Percentiles rank a stretch among this genome's conserved stretches.
Evolutionary conservation across 2,797 vertebrate genomes (phyloP).

Genomic region (Sebastes alutus): DNA sequence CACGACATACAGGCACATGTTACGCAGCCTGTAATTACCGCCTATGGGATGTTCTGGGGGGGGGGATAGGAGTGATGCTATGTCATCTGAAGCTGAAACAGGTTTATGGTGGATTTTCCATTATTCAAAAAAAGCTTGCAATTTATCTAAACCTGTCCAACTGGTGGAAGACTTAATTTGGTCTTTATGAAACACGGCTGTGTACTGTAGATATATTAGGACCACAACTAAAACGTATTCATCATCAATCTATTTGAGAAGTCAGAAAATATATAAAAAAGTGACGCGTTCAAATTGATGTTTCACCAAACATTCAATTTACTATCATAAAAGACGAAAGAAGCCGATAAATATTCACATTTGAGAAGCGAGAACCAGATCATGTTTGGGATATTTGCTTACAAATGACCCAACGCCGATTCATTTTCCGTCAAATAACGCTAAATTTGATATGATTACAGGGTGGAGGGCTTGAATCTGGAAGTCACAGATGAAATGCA

Average conservation of each 20-base stretch:
- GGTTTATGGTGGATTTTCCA: constrained; percentile 82
- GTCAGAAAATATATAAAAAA: neutral
- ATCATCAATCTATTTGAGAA: neutral
- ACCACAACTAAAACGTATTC: neutral
- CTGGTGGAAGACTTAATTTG: constrained; percentile 21
- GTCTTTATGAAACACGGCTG: neutral
- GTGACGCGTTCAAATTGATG: neutral
- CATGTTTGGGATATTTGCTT: accelerated
- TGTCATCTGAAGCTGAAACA: constrained; percentile 84
- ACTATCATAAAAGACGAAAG: neutral
- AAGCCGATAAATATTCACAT: neutral
- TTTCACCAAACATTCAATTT: neutral
- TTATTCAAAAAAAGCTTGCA: constrained; percentile 47
- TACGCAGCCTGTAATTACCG: constrained; percentile 90
- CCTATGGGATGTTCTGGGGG: constrained; percentile 75
- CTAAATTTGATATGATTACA: neutral
- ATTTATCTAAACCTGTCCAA: constrained; percentile 31
- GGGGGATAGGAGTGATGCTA: constrained; percentile 73
- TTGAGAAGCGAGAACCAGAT: neutral
- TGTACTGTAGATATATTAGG: neutral
- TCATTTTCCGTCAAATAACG: neutral
- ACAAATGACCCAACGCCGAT: neutral
- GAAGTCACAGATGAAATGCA: neutral
- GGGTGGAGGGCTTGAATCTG: neutral
- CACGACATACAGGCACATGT: constrained; percentile 86